Base-by-base conservation (phyloP, 2,888 invertebrate species). In the Xestia rhomboidea region DNA sequence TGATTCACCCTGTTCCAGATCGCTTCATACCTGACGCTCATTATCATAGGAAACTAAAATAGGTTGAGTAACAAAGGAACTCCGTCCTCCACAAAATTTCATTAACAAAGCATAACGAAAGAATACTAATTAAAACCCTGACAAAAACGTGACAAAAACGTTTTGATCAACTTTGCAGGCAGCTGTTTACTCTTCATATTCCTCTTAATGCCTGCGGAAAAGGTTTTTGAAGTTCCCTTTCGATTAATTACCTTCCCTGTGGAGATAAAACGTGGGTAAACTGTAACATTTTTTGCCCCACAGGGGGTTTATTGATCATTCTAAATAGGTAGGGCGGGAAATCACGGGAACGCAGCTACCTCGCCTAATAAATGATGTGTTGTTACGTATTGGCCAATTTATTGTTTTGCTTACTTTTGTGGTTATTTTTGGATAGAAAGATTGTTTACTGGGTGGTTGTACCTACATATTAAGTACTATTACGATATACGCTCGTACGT, bases 161-260 rank as follows among this genome's bases (percentile, higher is more conserved):
- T 81, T 83, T 77, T 86, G 80, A 81, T 81, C 81, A 81, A 79
- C 73, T 86, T 88, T 73, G 71, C 72, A 80, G 76, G 76, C 81
- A 82, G 79, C 77, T 78, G 76, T 86, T 91, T 88, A 87, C 85
- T 88, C 87, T 90, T 89, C 87, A 88, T 91, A 90, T 90, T 89
- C 82, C 89, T 88, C 87, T 85, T 90, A 88, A 90, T 89, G 89
- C 81, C 83, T 86, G 86, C 84, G 81, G 87, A 87, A 90, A 88
- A 89, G 89, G 90, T 90, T 90, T 93, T 93, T 92, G 91, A 93
- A 93, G 91, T 92, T 90, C 88, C 87, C 88, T 91, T 91, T 90
- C 89, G 92, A 91, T 92, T 94, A 94, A 94, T 94, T 94, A 93
- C 91, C 90, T 87, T 85, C 89, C 91, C 90, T 85, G 89, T 78